Base-by-base conservation (phyloP, 2,888 invertebrate genomes). In the Leuctra nigra region DNA sequence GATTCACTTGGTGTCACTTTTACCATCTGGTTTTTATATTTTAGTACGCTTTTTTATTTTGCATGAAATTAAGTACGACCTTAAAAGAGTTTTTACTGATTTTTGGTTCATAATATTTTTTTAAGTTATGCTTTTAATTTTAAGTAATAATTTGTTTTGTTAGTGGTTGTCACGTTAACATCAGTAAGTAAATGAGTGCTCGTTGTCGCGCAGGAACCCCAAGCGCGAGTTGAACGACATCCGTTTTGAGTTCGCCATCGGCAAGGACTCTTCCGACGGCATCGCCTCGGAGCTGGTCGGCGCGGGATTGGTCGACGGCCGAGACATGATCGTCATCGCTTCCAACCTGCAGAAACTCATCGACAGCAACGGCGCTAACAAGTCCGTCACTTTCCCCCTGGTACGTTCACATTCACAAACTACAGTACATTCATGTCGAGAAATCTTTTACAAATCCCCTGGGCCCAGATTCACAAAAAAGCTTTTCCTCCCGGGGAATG, bases 151-250 rank as follows among this genome's bases (percentile, higher is more conserved):
- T n/a, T n/a, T n/a, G n/a, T n/a, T n/a, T 14, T 16, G 20, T 35
- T 16, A 25, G 35, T 14, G 7, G 20, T 2, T 2, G 11, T 13
- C 29, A 2, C 20, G n/a, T 14, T 18, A 18, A 7, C 11, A 14
- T 11, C 9, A 16, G 13, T 54, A n/a, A n/a, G 22, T 44, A 4
- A 61, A 16, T 39, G 14, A 2, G n/a, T 16, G 11, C 53, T 24
- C 63, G 59, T 61, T 59, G 71, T 29, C 11, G 29, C 72, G 48
- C 70, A 89, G 90, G 66, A 98, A 98, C 76, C 79, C 86, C 41
- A 85, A 85, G 61, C 81, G 88, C 56, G 97, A 98, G 73, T 74
- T 99, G 63, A 97, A 98, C 72, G 98, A 99, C 72, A 99, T 99
- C 66, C 84, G 95, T 65, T 99, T 99, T 73, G 97, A 99, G 73